Conservation (phyloP, 2,888 invertebrate species). For the Alloscopus bannaensis region DNA sequence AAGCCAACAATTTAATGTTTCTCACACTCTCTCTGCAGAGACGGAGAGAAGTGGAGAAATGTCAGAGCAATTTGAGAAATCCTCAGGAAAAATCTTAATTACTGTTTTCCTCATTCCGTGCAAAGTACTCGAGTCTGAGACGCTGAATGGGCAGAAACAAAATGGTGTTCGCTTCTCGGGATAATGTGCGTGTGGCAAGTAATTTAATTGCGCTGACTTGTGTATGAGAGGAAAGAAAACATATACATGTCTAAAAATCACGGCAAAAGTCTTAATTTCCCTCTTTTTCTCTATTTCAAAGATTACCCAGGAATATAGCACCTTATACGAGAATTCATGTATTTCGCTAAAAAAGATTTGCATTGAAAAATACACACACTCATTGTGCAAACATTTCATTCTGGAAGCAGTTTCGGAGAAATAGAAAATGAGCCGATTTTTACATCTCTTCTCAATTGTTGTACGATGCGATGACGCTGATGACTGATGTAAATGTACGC, state of each 20-base stretch:
- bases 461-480: not conserved
- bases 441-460: not conserved
- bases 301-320: not conserved
- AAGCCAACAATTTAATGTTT: slow-evolving; percentile 45
- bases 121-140: not conserved
- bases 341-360: not conserved
- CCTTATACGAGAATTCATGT: not conserved
- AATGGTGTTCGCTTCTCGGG: not conserved
- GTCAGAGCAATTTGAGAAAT: slow-evolving; percentile 57
- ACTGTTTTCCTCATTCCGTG: slow-evolving; percentile 34
- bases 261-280: slow-evolving; percentile 36
- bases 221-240: slow-evolving; percentile 1
- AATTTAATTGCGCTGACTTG: slow-evolving; percentile 35
- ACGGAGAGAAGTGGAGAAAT: slow-evolving; percentile 24
- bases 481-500: no score
- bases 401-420: not conserved
- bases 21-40: no score
- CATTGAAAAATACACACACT: not conserved
- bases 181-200: slow-evolving; percentile 41
- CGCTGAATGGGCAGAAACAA: not conserved
- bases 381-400: slow-evolving; percentile 2
- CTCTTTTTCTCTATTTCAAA: slow-evolving; percentile 15
- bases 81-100: slow-evolving; percentile 51
- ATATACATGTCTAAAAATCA: no score
- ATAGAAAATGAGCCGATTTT: no score